Evolutionary conservation across 2,797 vertebrate genomes (phyloP).

Genomic region (Argentina silus): DNA sequence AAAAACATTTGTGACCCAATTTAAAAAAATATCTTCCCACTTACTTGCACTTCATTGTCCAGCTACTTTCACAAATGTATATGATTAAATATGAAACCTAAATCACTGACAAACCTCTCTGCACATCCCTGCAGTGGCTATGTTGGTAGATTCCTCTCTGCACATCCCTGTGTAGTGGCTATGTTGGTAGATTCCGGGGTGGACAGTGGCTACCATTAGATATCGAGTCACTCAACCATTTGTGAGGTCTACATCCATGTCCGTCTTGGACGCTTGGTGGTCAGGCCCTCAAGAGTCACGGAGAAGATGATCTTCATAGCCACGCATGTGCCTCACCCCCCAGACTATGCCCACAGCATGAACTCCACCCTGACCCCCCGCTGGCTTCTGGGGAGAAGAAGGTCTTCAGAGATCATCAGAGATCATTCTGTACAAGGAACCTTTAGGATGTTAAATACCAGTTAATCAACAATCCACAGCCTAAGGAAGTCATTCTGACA

Average conservation of each 20-base stretch:
- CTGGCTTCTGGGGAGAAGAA: background rate
- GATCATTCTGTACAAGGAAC: background rate
- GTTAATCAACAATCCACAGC: background rate
- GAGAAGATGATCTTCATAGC: background rate
- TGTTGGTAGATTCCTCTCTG: background rate
- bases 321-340: background rate
- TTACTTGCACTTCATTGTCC: no score
- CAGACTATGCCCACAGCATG: background rate
- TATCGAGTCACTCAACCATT: no score
- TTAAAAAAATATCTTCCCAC: no score
- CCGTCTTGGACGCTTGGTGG: background rate
- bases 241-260: no score
- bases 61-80: background rate
- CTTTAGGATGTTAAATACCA: background rate
- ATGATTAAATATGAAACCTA: background rate
- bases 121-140: background rate
- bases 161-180: background rate
- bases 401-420: background rate
- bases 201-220: no score
- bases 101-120: no score
- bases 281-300: background rate
- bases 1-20: no score
- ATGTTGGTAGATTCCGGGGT: background rate
- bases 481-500: background rate
- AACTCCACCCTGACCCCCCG: no score